Evolutionary conservation across 2,888 invertebrate species (phyloP).

Genomic region (Scaptomyza reducta): DNA sequence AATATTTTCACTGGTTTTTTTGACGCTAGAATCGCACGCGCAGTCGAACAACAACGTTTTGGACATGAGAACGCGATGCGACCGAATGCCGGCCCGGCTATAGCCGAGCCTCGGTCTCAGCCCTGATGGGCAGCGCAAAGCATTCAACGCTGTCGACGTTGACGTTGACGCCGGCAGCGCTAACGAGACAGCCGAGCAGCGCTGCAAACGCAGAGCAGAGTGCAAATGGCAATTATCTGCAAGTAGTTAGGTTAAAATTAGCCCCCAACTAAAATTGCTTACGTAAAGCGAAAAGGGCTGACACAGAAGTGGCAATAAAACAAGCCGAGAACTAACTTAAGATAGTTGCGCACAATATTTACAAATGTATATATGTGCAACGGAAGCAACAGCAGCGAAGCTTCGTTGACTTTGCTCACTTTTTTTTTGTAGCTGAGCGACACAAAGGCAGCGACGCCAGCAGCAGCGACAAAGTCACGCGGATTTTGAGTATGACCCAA

Average conservation of each 20-base stretch:
- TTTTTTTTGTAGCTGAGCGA: slow-evolving; percentile 28
- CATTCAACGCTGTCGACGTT: slow-evolving; percentile 27
- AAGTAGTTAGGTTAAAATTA: slow-evolving; percentile 23
- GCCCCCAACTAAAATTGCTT: slow-evolving; percentile 8
- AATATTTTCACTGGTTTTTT: slow-evolving; percentile 29
- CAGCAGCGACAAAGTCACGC: slow-evolving; percentile 82
- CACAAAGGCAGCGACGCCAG: slow-evolving; percentile 10
- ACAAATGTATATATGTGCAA: slow-evolving; percentile 31
- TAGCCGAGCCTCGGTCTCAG: slow-evolving; percentile 54
- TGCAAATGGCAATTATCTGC: slow-evolving; percentile 64
- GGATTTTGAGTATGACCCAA: slow-evolving; percentile 84
- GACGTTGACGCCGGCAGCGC: slow-evolving; percentile 15
- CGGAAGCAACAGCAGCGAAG: too few relatives aligned
- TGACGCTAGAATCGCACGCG: slow-evolving; percentile 49
- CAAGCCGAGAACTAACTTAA: background rate
- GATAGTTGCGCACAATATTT: slow-evolving; percentile 40
- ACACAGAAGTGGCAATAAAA: background rate
- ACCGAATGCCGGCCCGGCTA: slow-evolving; percentile 80
- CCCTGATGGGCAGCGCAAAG: slow-evolving; percentile 41
- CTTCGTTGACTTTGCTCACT: slow-evolving; percentile 2
- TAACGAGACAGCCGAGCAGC: slow-evolving; percentile 13
- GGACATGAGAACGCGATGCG: slow-evolving; percentile 78
- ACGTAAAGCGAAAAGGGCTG: slow-evolving; percentile 9
- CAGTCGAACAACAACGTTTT: slow-evolving; percentile 64
- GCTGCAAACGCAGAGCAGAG: slow-evolving; percentile 22